Evolutionary conservation across 1,140 invertebrate species (phyloP).

Genomic region (Drosophila kurseongensis): DNA sequence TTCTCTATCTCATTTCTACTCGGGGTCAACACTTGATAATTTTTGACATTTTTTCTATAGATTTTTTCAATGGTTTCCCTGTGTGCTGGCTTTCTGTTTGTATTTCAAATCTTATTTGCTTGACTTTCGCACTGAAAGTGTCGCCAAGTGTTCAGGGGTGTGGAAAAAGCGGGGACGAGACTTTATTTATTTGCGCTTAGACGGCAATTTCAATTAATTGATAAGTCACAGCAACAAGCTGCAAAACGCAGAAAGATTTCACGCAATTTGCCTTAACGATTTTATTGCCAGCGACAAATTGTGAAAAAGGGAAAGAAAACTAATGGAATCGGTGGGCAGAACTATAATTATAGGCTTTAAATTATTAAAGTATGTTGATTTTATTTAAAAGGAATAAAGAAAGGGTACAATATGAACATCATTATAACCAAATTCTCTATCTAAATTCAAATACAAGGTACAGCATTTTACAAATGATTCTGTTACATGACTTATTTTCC

Average conservation of each 20-base stretch:
- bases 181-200: slow-evolving; percentile 80
- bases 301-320: slow-evolving; percentile 24
- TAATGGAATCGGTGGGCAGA: slow-evolving; percentile 7
- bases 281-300: slow-evolving; percentile 77
- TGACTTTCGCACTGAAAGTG: slow-evolving; percentile 41
- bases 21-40: slow-evolving; percentile 40
- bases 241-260: slow-evolving; percentile 50
- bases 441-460: too few relatives aligned
- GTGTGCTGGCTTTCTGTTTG: neutral
- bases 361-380: neutral
- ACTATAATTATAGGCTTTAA: slow-evolving; percentile 6
- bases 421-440: too few relatives aligned
- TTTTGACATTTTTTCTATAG: slow-evolving; percentile 34
- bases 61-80: slow-evolving; percentile 14
- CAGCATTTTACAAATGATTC: too few relatives aligned
- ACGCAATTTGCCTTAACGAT: slow-evolving; percentile 66
- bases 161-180: slow-evolving; percentile 23
- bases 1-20: neutral
- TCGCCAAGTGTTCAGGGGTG: slow-evolving; percentile 28
- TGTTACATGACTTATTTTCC: too few relatives aligned
- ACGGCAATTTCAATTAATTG: slow-evolving; percentile 81
- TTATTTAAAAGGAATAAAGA: neutral
- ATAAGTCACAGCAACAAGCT: slow-evolving; percentile 61
- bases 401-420: too few relatives aligned
- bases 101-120: slow-evolving; percentile 10